Evolutionary conservation across 1,140 invertebrate genomes (phyloP).

Genomic region (Amyelois transitella): DNA sequence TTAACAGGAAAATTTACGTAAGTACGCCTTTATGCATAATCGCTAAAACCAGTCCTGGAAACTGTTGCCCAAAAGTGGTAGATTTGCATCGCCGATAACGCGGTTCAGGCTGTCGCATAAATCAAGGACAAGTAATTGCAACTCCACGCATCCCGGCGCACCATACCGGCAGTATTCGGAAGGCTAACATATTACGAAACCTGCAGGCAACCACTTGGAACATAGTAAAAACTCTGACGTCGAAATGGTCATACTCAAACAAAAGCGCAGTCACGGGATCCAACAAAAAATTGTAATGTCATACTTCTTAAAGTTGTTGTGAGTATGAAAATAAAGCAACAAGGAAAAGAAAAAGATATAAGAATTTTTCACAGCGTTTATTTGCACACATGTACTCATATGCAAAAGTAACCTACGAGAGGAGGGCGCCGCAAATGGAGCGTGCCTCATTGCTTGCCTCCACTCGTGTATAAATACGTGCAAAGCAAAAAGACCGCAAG

Average conservation of each 20-base stretch:
- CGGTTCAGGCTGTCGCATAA: slow-evolving; percentile 21
- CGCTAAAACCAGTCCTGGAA: slow-evolving; percentile 11
- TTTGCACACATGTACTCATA: background rate
- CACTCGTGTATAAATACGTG: slow-evolving; percentile 32
- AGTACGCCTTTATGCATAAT: background rate
- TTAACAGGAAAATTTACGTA: background rate
- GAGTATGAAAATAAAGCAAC: background rate
- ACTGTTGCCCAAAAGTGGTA: background rate
- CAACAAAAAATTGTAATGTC: slow-evolving; percentile 12
- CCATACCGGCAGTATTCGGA: slow-evolving; percentile 14
- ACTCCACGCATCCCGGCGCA: slow-evolving; percentile 25
- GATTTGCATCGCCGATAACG: slow-evolving; percentile 15
- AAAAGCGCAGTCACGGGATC: slow-evolving; percentile 42
- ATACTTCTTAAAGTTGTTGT: background rate
- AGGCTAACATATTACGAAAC: slow-evolving; percentile 35
- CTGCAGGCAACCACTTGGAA: slow-evolving; percentile 22
- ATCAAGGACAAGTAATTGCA: slow-evolving; percentile 33
- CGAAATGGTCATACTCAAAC: slow-evolving; percentile 52
- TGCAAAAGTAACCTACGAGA: slow-evolving; percentile 9
- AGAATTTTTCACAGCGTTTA: background rate
- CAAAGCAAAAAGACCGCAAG: slow-evolving; percentile 47
- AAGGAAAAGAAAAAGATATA: background rate
- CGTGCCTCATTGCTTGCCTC: slow-evolving; percentile 37
- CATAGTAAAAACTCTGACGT: slow-evolving; percentile 48
- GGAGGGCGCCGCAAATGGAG: slow-evolving; percentile 35